Base-by-base conservation (phyloP, 2,888 invertebrate species). In the Stenodera caucasica region DNA sequence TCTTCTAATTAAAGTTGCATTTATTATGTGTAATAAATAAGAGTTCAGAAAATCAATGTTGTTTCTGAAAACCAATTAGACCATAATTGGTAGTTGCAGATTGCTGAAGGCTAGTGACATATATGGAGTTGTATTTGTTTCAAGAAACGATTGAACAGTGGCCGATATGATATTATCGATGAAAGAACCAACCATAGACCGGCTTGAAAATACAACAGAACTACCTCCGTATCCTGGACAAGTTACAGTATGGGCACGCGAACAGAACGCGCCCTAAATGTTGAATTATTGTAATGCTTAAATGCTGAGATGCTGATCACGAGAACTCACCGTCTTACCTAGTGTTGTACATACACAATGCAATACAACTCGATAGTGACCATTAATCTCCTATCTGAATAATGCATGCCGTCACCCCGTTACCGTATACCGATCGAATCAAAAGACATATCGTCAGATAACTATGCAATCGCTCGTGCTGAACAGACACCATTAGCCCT, bases 61-160 rank as follows among this genome's bases (percentile, higher is more conserved):
- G 74, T 77, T 80, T 80, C 80, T 78, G 73, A 78, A 80, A 81
- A 80, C 78, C 80, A 80, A 81, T 81, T 81, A 81, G 79, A 79
- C 80, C 80, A 79, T 81, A 81, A 80, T 79, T 77, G 80, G 80
- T 76, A 78, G 77, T 73, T 75, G 78, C 76, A 75, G 78, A 78
- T 79, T 78, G 78, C 76, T 76, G 79, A 77, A 79, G 78, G 77
- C 77, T 77, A 76, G 75, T 77, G 77, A 77, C 79, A 76, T 80
- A 80, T 80, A 80, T 74, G 79, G 79, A 75, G 73, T 74, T 77
- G 79, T 76, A 80, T 80, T 80, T 80, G 79, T 80, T 80, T 80
- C 79, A 72, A 78, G 80, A 78, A 80, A 77, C 79, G 76, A 77
- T 76, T 76, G 75, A 75, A 75, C 76, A 70, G 72, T 75, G 75